Evolutionary conservation across 2,888 invertebrate species (phyloP).

Genomic region (Sinelater perroti): DNA sequence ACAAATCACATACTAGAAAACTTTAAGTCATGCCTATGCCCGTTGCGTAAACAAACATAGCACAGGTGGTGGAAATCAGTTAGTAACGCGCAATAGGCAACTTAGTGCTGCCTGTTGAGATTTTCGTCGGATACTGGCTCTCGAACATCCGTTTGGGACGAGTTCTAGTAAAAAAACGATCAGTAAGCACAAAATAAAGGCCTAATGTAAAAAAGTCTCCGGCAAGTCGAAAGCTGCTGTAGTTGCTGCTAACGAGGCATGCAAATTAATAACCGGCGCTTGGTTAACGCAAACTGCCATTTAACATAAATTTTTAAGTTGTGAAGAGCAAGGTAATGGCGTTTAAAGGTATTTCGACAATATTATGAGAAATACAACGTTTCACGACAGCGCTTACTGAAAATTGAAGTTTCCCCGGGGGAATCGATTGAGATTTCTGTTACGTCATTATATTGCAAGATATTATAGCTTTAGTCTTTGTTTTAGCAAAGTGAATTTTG

Average conservation of each 20-base stretch:
- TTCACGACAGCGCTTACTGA: too few relatives aligned
- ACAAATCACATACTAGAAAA: constrained; percentile 19
- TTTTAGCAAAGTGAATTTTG: too few relatives aligned
- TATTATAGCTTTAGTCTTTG: too few relatives aligned
- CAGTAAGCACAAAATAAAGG: not conserved
- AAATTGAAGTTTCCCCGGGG: too few relatives aligned
- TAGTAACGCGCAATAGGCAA: constrained; percentile 14
- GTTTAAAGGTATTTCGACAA: too few relatives aligned
- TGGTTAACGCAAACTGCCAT: too few relatives aligned
- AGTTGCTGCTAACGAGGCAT: not conserved
- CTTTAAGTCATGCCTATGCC: constrained; percentile 13
- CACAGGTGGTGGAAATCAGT: constrained; percentile 14
- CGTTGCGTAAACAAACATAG: constrained; percentile 25
- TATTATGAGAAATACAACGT: too few relatives aligned
- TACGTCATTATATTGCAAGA: too few relatives aligned
- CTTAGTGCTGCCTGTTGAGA: constrained; percentile 73
- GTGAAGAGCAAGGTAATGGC: too few relatives aligned
- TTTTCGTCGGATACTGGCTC: constrained; percentile 76
- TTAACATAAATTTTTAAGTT: too few relatives aligned
- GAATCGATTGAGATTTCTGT: too few relatives aligned
- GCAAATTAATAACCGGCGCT: too few relatives aligned
- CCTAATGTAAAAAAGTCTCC: not conserved
- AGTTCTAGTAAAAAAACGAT: constrained; percentile 69
- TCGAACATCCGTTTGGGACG: constrained; percentile 61
- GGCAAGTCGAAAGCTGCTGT: not conserved